Conservation (phyloP, 2,888 invertebrate species). For the Pasiphila rectangulata region DNA sequence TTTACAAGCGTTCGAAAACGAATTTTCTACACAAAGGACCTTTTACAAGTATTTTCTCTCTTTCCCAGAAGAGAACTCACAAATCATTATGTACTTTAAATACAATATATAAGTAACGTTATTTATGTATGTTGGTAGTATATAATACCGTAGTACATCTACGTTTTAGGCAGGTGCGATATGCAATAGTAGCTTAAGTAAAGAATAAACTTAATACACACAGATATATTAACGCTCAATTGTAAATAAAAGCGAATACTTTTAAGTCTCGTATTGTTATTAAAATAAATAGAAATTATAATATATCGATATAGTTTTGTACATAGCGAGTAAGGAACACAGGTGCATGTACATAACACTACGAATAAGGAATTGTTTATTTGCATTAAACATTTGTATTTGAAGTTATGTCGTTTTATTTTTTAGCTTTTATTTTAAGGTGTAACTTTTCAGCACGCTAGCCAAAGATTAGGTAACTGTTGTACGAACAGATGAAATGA, state of each 20-base stretch:
- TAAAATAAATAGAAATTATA: slow-evolving; percentile 1
- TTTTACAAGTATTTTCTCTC: too few species aligned
- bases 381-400: slow-evolving; percentile 58
- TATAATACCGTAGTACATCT: background rate
- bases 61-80: slow-evolving; percentile 5
- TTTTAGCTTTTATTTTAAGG: slow-evolving; percentile 6
- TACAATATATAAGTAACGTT: background rate
- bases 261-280: background rate
- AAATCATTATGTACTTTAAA: background rate
- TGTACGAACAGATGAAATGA: slow-evolving; percentile 1
- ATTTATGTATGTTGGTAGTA: slow-evolving; percentile 6
- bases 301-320: slow-evolving; percentile 25
- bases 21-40: too few species aligned
- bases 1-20: too few species aligned
- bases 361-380: slow-evolving; percentile 46
- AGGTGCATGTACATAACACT: slow-evolving; percentile 56
- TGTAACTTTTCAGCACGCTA: slow-evolving; percentile 14
- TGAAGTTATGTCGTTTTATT: slow-evolving; percentile 24
- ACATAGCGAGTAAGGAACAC: slow-evolving; percentile 33
- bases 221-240: background rate
- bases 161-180: slow-evolving; percentile 36
- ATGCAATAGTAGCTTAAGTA: slow-evolving; percentile 32
- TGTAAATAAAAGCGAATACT: slow-evolving; percentile 11
- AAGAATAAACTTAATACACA: background rate
- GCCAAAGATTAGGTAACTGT: background rate